Evolutionary conservation across 2,113 vertebrate species (phyloP).

Genomic region (Sterrhoptilus dennistouni): DNA sequence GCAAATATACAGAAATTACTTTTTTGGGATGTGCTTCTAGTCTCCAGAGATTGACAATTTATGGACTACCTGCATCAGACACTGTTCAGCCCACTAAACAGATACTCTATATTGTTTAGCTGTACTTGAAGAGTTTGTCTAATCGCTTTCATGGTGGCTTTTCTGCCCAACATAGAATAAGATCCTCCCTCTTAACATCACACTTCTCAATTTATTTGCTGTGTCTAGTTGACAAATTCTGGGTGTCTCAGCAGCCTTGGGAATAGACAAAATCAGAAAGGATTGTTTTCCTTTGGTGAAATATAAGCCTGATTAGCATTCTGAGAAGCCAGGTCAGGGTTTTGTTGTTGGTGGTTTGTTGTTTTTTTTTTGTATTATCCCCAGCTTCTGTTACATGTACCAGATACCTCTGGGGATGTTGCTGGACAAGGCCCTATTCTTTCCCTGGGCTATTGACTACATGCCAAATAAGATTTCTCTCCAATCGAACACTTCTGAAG

Average conservation of each 20-base stretch:
- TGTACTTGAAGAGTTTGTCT: background rate
- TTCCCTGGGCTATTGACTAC: constrained; percentile 54
- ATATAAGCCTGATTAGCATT: constrained; percentile 26
- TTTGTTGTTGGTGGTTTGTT: background rate
- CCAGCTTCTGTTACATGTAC: background rate
- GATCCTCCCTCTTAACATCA: background rate
- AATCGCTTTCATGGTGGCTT: background rate
- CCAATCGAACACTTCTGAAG: constrained; percentile 39
- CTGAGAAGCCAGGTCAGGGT: background rate
- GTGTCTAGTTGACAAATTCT: background rate
- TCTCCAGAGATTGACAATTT: background rate
- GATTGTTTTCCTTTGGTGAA: background rate
- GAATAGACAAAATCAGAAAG: background rate
- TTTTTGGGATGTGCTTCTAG: background rate
- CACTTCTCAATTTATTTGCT: background rate
- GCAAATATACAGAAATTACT: background rate
- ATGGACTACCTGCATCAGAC: background rate
- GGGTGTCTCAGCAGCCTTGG: background rate
- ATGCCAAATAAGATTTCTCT: constrained; percentile 62
- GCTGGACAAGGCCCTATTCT: constrained; percentile 37
- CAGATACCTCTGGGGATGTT: constrained; percentile 7
- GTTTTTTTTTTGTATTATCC: background rate
- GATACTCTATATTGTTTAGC: background rate
- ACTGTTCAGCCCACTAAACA: background rate
- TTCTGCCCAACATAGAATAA: background rate